A percentile compares a stretch with the other conserved stretches of the same genome.
Conservation (phyloP, 2,888 invertebrate species). For the Mimumesa dahlbomi region DNA sequence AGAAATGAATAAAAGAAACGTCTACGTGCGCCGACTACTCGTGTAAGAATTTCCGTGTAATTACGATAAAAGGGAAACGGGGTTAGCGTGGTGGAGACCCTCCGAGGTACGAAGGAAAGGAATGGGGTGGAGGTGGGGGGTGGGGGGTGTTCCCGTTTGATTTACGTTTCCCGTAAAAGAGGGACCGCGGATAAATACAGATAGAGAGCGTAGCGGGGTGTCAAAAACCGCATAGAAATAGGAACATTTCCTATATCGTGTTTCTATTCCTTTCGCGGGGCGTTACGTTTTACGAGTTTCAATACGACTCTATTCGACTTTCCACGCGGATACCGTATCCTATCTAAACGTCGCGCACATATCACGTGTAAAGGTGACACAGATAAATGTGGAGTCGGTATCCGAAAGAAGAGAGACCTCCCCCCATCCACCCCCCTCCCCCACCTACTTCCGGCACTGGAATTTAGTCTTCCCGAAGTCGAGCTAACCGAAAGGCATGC, state of each 20-base stretch:
- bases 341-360: constrained; percentile 39
- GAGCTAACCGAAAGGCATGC: constrained; percentile 7
- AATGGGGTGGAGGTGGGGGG: not conserved
- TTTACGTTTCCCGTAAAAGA: constrained; percentile 37
- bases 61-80: too few species aligned
- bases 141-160: constrained; percentile 39
- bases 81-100: too few species aligned
- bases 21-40: too few species aligned
- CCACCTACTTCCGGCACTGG: too few species aligned
- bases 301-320: constrained; percentile 44
- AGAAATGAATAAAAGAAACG: too few species aligned
- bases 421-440: constrained; percentile 14
- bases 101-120: not conserved
- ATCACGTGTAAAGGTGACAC: constrained; percentile 43
- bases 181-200: constrained; percentile 30
- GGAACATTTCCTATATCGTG: constrained; percentile 44
- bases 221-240: constrained; percentile 55
- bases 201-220: constrained; percentile 35
- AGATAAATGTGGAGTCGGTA: constrained; percentile 40
- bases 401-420: constrained; percentile 4
- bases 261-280: constrained; percentile 31
- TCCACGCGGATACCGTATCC: constrained; percentile 35
- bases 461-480: constrained; percentile 27
- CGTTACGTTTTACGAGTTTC: constrained; percentile 43
- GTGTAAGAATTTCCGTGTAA: too few species aligned